phyloP scores from a whole-genome alignment of 2,888 invertebrate genomes.

The Drosophila meridiana region DNA sequence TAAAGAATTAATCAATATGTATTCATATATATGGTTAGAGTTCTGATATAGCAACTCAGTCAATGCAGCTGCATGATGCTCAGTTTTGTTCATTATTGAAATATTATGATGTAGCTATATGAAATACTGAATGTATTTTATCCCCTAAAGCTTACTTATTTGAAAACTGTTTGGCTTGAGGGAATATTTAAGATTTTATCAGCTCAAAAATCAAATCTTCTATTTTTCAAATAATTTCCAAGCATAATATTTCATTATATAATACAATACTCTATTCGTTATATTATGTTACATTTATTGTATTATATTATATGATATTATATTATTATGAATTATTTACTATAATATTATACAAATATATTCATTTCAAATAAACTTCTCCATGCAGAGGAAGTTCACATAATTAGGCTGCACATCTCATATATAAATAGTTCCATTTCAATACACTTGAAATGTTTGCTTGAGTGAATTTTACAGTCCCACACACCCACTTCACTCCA shows the following conservation, averaged over 20 bases:
- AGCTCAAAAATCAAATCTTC: neutral
- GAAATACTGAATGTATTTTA: neutral
- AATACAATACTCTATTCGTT: no score
- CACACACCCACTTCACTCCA: conserved; percentile 16
- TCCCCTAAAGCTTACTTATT: no score
- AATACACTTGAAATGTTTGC: neutral
- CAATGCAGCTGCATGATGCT: neutral
- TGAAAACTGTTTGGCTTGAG: no score
- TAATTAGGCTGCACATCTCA: neutral
- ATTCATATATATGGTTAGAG: neutral
- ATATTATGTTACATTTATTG: no score
- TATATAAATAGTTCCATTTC: neutral
- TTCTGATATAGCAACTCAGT: neutral
- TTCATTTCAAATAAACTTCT: neutral
- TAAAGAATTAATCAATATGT: neutral
- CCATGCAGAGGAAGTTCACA: neutral
- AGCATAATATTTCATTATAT: neutral
- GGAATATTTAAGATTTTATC: neutral
- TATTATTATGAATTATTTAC: neutral
- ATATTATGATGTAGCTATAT: neutral
- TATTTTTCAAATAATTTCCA: neutral
- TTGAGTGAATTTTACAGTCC: conserved; percentile 7
- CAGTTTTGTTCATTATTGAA: neutral
- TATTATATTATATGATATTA: no score
- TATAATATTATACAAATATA: neutral